phyloP scores from a whole-genome alignment of 2,113 vertebrate genomes.

The Nothocercus julius region DNA sequence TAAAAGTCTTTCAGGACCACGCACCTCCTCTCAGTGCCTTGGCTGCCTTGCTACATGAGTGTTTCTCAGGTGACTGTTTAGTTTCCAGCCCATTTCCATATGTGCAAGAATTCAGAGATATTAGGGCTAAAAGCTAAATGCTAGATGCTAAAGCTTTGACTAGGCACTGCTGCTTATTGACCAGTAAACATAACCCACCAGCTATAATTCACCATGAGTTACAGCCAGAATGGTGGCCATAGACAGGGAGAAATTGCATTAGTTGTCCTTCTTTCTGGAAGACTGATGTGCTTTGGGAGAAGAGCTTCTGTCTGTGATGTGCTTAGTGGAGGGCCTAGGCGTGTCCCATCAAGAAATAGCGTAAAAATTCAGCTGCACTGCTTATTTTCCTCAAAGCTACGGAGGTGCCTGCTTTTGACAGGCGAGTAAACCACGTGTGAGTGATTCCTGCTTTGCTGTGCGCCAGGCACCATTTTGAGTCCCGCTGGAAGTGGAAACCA shows the following conservation, averaged over 20 bases:
- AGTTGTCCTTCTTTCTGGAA: not conserved
- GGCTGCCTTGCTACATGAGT: not conserved
- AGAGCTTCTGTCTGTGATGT: not conserved
- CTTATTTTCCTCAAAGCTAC: not conserved
- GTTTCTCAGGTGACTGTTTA: slow-evolving; percentile 18
- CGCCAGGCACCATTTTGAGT: rapidly evolving
- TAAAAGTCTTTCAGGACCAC: slow-evolving; percentile 1
- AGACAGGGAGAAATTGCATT: not conserved
- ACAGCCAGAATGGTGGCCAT: not conserved
- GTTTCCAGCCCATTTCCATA: not conserved
- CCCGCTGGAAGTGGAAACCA: not conserved
- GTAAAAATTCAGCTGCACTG: not conserved
- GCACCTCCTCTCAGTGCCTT: not conserved
- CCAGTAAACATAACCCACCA: not conserved
- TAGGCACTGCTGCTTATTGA: not conserved
- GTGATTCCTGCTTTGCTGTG: not conserved
- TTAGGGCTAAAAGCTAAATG: not conserved
- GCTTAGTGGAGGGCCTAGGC: not conserved
- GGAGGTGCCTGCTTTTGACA: not conserved
- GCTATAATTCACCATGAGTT: not conserved
- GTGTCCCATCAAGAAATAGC: not conserved
- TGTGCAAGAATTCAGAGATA: not conserved
- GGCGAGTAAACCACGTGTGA: not conserved
- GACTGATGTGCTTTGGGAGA: not conserved
- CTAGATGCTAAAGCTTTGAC: not conserved